These are phyloP conservation scores for Rousettus leschenaultii DNA, from an alignment of 2,113 vertebrate species.

Conservation along the genomic window DNA sequence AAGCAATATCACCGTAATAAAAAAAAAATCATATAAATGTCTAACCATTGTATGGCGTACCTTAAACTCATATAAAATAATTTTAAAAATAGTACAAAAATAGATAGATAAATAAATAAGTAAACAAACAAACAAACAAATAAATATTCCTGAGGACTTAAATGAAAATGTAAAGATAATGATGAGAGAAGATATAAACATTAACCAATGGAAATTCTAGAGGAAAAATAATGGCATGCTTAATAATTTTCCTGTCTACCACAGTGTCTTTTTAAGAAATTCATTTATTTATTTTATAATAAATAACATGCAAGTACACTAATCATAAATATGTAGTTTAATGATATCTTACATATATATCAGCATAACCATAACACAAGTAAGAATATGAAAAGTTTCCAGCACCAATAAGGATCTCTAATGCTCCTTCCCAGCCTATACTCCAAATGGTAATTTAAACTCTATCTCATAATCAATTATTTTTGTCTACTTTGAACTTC, in stretches of 20 bases:
- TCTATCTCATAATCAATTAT: neutral
- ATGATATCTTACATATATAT: neutral
- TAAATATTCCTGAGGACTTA: too few species aligned
- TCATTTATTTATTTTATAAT: neutral
- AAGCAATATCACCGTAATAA: too few species aligned
- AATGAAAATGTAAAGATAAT: too few species aligned
- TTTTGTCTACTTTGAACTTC: neutral
- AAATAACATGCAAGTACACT: neutral
- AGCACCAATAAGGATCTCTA: neutral
- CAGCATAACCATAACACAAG: neutral
- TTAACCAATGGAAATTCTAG: too few species aligned
- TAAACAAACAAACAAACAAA: too few species aligned
- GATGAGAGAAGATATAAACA: too few species aligned
- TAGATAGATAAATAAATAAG: too few species aligned
- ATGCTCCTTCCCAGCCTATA: neutral
- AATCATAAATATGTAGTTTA: neutral
- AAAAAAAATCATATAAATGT: too few species aligned
- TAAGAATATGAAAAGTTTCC: neutral
- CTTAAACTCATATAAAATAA: too few species aligned
- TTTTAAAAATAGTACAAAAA: too few species aligned
- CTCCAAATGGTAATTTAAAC: neutral
- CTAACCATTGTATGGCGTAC: too few species aligned
- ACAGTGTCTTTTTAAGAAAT: neutral
- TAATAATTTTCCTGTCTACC: neutral
- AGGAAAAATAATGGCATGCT: neutral